Evolutionary conservation across 2,113 vertebrate genomes (phyloP), one percentile per base, ranked within the genome.

Genomic region (Puffinus mauretanicus): DNA sequence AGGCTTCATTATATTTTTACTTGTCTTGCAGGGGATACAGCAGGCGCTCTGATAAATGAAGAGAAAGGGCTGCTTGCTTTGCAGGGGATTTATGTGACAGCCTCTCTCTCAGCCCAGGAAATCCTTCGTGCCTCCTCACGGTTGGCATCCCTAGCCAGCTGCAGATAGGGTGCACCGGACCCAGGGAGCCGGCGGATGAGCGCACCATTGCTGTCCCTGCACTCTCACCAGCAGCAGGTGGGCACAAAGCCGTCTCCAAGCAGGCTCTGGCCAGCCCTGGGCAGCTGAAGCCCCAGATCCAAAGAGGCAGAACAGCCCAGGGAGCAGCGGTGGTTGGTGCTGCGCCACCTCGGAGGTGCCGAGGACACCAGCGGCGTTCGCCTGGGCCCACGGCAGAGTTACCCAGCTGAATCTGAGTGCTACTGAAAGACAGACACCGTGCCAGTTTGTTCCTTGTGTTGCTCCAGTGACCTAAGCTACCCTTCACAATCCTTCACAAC

Each of bases 301-400:
- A 49, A 67, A 52, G 51, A 78, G 12, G 22, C 40, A 47, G 52
- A 51, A 52, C 30, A 60, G 17, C 40, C 18, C n/a, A 32, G 21
- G 25, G 58, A 79, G 54, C 2, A 1, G 30, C 2, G 4, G 51
- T 11, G 8, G 29, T 30, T 52, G 51, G 36, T 83, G 72, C 38
- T 52, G 21, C 3, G 2, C 17, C 30, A 30, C 34, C 46, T 36
- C 1, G 2, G 21, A 78, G 26, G 27, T 76, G 62, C 62, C 36
- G 55, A 70, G 27, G 77, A 18, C 30, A n/a, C n/a, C n/a, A 30
- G 30, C 2, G 1, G n/a, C 0, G 0, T 26, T 75, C 1, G 4
- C 49, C 46, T 2, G 1, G 14, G 8, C 8, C 54, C 2, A 2
- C 3, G 5, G 34, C 27, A 32, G 34, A 61, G 40, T 75, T 61